phyloP scores from a whole-genome alignment of 2,113 vertebrate species.

The Gallinago undulata region DNA sequence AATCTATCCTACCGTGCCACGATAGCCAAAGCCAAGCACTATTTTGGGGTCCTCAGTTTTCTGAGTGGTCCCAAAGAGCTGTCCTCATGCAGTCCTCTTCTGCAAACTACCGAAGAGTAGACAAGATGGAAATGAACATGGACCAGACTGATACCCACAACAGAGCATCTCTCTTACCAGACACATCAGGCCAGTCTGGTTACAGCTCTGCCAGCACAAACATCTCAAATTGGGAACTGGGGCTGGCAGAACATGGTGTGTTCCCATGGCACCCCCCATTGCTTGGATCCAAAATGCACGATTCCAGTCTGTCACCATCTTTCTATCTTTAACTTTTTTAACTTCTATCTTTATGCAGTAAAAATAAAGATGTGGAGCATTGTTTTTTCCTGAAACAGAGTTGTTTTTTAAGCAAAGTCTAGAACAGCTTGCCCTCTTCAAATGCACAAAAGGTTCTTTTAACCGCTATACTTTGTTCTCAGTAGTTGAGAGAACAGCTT shows the following conservation, averaged over 20 bases:
- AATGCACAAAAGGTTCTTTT: not conserved
- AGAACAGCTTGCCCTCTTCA: not conserved
- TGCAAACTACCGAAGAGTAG: not conserved
- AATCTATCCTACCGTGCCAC: not conserved
- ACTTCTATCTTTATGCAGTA: not conserved
- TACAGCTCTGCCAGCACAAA: too few relatives aligned
- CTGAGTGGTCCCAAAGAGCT: not conserved
- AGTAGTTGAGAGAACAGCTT: not conserved
- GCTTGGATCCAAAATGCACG: not conserved
- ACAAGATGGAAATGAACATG: not conserved
- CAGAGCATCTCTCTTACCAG: not conserved
- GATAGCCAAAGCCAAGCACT: not conserved
- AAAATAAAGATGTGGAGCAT: not conserved
- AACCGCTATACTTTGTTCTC: not conserved
- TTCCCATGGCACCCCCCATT: not conserved
- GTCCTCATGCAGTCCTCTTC: not conserved
- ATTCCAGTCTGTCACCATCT: not conserved
- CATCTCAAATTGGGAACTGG: fast-evolving
- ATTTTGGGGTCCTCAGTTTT: not conserved
- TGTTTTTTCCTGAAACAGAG: not conserved
- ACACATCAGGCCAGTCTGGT: fast-evolving
- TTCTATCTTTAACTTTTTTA: not conserved
- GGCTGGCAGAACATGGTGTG: fast-evolving
- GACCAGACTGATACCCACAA: not conserved
- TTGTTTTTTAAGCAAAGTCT: not conserved